Conservation (phyloP, 2,113 vertebrate species). For the Microtus ochrogaster region DNA sequence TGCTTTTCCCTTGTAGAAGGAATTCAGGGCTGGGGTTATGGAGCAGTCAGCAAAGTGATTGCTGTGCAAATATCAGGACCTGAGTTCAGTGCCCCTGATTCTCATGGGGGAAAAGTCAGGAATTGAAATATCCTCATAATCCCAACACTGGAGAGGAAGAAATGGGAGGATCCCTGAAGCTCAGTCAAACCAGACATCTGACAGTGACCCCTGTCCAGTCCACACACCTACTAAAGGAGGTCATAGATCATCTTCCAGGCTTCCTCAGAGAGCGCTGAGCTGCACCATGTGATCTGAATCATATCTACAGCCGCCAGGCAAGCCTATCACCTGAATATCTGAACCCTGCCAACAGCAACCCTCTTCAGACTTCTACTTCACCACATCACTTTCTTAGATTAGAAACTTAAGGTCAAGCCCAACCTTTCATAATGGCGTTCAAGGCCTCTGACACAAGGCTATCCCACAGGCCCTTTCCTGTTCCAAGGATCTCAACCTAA, state of each 20-base stretch:
- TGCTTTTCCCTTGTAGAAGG: background rate
- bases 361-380: background rate
- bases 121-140: background rate
- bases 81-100: background rate
- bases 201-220: background rate
- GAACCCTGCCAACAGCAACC: background rate
- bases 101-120: background rate
- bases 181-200: background rate
- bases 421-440: background rate
- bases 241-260: background rate
- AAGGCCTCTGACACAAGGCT: background rate
- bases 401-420: background rate
- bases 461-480: background rate
- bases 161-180: too few species aligned
- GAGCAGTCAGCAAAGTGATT: background rate
- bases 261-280: background rate
- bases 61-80: background rate
- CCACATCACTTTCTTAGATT: background rate
- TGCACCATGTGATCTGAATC: too few species aligned
- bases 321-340: background rate
- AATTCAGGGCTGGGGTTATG: background rate
- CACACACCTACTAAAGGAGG: background rate
- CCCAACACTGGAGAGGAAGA: background rate
- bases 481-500: background rate
- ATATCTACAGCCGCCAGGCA: background rate